These are phyloP conservation scores for Eilema sororculum DNA, from an alignment of 2,888 invertebrate genomes.

Conservation along the genomic window DNA sequence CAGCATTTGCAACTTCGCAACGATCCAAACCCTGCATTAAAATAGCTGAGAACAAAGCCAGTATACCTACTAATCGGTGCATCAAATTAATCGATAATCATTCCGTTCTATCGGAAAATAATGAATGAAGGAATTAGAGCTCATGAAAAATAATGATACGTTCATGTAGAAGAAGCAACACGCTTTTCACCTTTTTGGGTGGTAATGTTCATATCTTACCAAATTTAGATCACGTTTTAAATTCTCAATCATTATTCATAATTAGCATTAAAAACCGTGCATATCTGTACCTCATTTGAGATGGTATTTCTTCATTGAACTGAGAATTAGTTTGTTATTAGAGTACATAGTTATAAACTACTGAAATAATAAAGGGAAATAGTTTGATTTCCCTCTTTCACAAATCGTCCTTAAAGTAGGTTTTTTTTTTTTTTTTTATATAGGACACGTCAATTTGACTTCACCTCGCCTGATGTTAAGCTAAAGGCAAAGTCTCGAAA, in stretches of 20 bases:
- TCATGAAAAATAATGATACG: constrained; percentile 11
- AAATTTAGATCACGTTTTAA: not conserved
- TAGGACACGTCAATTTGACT: no score
- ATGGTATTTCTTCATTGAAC: not conserved
- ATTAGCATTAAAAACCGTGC: constrained; percentile 1
- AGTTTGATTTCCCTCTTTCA: not conserved
- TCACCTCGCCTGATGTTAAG: no score
- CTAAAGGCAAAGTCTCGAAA: no score
- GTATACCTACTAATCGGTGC: constrained; percentile 62
- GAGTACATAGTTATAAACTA: no score
- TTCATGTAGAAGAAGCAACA: not conserved
- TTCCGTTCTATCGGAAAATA: constrained; percentile 32
- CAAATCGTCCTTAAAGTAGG: not conserved
- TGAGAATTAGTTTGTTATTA: no score
- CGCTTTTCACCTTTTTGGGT: not conserved
- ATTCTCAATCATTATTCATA: constrained; percentile 8
- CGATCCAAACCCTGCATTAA: constrained; percentile 67
- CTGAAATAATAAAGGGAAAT: no score
- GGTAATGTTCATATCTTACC: not conserved
- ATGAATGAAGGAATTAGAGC: constrained; percentile 30
- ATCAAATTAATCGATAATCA: constrained; percentile 52
- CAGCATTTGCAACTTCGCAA: constrained; percentile 50
- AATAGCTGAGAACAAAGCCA: constrained; percentile 66
- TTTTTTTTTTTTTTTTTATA: no score
- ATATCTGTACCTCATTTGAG: not conserved